These are phyloP conservation scores for Cephalopterus ornatus DNA, from an alignment of 2,113 vertebrate genomes.

Conservation along the genomic window DNA sequence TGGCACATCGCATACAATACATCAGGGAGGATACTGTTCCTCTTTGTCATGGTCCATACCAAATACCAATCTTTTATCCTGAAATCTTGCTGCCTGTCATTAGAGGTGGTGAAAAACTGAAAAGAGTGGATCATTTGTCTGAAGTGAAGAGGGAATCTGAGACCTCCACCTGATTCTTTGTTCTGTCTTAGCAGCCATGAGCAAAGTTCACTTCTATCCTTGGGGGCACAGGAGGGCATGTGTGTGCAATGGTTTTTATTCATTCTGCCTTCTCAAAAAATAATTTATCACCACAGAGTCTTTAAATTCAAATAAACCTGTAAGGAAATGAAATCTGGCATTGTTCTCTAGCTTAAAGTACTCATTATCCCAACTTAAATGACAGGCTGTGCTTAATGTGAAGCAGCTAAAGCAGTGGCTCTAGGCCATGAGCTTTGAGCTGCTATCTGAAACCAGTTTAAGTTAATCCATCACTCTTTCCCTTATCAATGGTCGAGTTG, in stretches of 20 bases:
- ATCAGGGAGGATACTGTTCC: background rate
- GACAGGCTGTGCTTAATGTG: background rate
- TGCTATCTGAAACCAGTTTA: background rate
- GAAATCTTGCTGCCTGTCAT: constrained; percentile 1
- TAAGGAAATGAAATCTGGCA: background rate
- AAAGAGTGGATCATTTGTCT: background rate
- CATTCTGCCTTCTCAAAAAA: background rate
- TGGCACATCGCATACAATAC: background rate
- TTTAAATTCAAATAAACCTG: background rate
- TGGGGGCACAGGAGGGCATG: background rate
- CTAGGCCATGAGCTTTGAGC: background rate
- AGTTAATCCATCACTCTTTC: background rate
- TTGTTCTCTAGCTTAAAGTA: background rate
- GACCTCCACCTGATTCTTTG: background rate
- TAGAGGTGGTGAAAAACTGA: background rate
- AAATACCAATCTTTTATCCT: background rate
- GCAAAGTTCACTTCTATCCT: background rate
- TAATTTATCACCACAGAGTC: background rate
- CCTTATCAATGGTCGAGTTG: background rate
- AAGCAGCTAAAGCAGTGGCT: background rate
- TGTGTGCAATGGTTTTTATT: background rate
- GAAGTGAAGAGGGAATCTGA: background rate
- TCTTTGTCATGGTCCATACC: background rate
- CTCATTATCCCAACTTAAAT: background rate
- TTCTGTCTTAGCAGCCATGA: background rate